phyloP scores from a whole-genome alignment of 2,888 invertebrate genomes.

The Cerceris rybyensis region DNA sequence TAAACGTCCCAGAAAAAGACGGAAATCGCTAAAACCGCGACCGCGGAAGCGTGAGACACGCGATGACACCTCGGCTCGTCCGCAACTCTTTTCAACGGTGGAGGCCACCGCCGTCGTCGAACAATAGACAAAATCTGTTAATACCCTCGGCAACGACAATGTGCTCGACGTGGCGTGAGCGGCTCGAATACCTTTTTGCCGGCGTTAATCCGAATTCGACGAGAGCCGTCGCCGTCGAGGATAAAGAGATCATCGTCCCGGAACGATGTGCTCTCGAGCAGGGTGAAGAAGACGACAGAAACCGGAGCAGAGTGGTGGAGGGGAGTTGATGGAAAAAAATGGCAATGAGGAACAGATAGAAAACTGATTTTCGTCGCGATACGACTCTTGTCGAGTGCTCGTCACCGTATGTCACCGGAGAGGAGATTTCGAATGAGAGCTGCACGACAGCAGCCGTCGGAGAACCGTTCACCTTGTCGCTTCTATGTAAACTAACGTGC shows the following conservation, averaged over 20 bases:
- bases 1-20: too few species aligned
- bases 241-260: constrained; percentile 76
- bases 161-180: constrained; percentile 75
- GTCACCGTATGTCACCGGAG: constrained; percentile 64
- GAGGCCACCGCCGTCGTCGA: constrained; percentile 59
- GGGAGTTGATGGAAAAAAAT: constrained; percentile 38
- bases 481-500: constrained; percentile 54
- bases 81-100: constrained; percentile 67
- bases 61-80: constrained; percentile 62
- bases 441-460: constrained; percentile 49
- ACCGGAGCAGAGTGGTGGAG: constrained; percentile 3
- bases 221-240: constrained; percentile 57
- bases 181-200: constrained; percentile 78
- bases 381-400: constrained; percentile 62
- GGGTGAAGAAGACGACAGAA: constrained; percentile 22
- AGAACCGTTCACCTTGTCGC: constrained; percentile 60
- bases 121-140: constrained; percentile 77
- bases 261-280: constrained; percentile 65
- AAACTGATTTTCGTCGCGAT: constrained; percentile 77
- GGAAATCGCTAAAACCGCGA: constrained; percentile 18
- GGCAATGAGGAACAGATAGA: constrained; percentile 30
- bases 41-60: constrained; percentile 70
- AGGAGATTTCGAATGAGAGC: constrained; percentile 44
- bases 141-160: constrained; percentile 75
- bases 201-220: constrained; percentile 77